phyloP scores from a whole-genome alignment of 2,797 vertebrate genomes.

The Scolopax rusticola region DNA sequence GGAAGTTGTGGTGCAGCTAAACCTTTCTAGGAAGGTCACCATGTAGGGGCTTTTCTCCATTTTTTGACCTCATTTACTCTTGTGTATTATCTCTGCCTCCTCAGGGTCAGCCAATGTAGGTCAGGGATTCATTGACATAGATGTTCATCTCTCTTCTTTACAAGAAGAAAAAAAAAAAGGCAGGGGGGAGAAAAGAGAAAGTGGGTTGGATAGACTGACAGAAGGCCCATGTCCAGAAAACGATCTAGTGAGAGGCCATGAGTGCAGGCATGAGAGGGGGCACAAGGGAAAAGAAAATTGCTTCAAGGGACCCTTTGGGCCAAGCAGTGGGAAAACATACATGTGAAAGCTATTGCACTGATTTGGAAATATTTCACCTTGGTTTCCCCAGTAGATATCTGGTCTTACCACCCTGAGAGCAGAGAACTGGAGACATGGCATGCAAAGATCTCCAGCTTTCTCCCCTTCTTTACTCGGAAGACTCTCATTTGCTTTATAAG shows the following conservation, averaged over 20 bases:
- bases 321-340: not conserved
- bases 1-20: not conserved
- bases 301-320: not conserved
- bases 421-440: not conserved
- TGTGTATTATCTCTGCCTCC: constrained; percentile 67
- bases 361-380: not conserved
- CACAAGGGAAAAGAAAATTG: not conserved
- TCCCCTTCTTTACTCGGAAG: not conserved
- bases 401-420: not conserved
- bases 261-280: not conserved
- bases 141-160: constrained; percentile 55
- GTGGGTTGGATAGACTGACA: constrained; percentile 37
- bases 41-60: constrained; percentile 33
- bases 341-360: fast-evolving
- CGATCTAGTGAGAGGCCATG: fast-evolving
- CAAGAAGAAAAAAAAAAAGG: not conserved
- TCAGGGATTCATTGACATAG: constrained; percentile 72
- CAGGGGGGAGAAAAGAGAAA: constrained; percentile 29
- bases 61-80: constrained; percentile 65
- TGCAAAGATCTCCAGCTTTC: not conserved
- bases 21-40: not conserved
- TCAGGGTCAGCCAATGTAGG: constrained; percentile 72
- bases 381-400: not conserved
- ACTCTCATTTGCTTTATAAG: not conserved
- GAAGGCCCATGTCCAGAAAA: not conserved